Conservation (phyloP, 1,140 invertebrate genomes). For the Drosophila santomea region DNA sequence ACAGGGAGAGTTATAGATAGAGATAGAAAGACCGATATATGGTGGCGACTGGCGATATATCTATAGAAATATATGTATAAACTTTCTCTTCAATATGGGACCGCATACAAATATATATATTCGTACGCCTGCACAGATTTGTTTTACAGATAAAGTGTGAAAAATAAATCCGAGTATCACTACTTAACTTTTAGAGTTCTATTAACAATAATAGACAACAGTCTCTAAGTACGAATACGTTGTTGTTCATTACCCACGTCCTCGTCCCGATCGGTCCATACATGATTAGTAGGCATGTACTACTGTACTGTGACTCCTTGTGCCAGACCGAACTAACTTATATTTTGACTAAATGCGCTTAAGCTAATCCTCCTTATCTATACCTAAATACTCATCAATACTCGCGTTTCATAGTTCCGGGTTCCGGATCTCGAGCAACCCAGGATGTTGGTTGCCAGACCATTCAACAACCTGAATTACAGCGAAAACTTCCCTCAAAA, state of each 20-base stretch:
- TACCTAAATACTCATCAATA: conserved; percentile 46
- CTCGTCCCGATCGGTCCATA: conserved; percentile 9
- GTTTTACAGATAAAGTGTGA: conserved; percentile 55
- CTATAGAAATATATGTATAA: conserved; percentile 52
- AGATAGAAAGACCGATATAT: conserved; percentile 26
- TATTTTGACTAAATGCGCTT: conserved; percentile 55
- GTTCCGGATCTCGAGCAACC: conserved; percentile 37
- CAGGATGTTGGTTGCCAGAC: conserved; percentile 50
- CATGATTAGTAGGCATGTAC: conserved; percentile 32
- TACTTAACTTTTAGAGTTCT: conserved; percentile 81
- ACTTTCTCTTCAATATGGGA: conserved; percentile 13
- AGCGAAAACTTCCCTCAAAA: conserved; percentile 28
- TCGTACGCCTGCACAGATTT: conserved; percentile 11
- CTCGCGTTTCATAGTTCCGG: conserved; percentile 23
- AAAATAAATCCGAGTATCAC: conserved; percentile 83
- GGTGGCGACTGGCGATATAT: conserved; percentile 6
- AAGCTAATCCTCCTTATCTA: conserved; percentile 35
- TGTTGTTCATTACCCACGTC: conserved; percentile 57
- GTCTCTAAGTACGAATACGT: conserved; percentile 83
- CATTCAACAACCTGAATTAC: conserved; percentile 17
- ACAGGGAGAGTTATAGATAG: conserved; percentile 6
- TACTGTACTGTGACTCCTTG: conserved; percentile 34
- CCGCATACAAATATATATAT: conserved; percentile 49
- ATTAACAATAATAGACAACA: conserved; percentile 84
- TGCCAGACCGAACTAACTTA: conserved; percentile 37